Evolutionary conservation across 2,797 vertebrate species (phyloP).

Genomic region (Vultur gryphus): DNA sequence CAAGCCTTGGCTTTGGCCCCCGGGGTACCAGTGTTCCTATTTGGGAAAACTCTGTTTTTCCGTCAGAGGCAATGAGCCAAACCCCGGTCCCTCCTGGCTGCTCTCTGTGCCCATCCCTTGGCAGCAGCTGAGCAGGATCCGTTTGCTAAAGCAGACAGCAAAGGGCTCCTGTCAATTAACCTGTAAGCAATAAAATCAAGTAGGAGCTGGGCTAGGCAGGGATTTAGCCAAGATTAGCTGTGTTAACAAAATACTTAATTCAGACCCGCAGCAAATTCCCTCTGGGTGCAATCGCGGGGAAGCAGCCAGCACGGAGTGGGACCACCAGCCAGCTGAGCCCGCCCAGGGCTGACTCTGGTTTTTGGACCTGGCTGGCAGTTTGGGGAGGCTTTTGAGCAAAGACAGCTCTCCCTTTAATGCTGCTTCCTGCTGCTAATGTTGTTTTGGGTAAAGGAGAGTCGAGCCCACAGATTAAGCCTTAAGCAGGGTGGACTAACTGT

Average conservation of each 20-base stretch:
- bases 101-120: neutral
- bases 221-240: neutral
- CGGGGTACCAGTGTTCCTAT: neutral
- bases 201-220: neutral
- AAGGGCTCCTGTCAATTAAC: neutral
- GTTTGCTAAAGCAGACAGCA: neutral
- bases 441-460: neutral
- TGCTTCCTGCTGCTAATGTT: neutral
- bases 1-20: neutral
- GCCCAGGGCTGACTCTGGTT: fast-evolving
- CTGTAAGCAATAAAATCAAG: neutral
- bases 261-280: neutral
- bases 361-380: neutral
- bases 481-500: neutral
- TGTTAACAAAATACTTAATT: neutral
- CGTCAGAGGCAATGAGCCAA: neutral
- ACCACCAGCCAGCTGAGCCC: fast-evolving
- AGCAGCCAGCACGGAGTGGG: neutral
- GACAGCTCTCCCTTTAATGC: neutral
- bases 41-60: neutral
- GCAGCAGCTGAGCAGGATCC: neutral
- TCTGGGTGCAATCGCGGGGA: fast-evolving
- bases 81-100: neutral
- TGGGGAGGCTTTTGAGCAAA: neutral
- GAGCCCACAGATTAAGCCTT: neutral